Conservation (phyloP, 1,140 invertebrate species). For the Drosophila sucinea region DNA sequence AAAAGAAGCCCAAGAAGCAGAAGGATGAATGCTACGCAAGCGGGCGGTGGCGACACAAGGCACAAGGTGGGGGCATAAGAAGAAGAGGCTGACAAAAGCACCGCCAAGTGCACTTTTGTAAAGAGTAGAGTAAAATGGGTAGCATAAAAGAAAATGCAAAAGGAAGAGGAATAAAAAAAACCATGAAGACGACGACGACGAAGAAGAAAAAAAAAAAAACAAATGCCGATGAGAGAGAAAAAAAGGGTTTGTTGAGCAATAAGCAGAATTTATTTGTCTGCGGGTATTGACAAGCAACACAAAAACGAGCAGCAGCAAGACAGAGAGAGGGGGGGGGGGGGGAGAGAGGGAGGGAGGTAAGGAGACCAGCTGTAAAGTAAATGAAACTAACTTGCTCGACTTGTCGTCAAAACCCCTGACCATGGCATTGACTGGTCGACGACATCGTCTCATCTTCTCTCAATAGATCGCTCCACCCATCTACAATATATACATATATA, state of each 20-base stretch:
- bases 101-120: constrained; percentile 77
- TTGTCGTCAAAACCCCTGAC: constrained; percentile 21
- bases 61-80: background rate
- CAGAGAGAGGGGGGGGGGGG: too few relatives aligned
- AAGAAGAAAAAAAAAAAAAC: constrained; percentile 35
- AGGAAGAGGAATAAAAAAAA: constrained; percentile 13
- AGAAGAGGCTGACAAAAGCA: constrained; percentile 50
- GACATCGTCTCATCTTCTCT: background rate
- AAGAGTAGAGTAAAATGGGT: constrained; percentile 57
- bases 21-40: constrained; percentile 1
- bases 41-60: background rate
- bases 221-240: constrained; percentile 9
- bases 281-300: constrained; percentile 75
- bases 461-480: background rate
- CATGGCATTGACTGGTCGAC: background rate
- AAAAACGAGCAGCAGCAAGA: constrained; percentile 24
- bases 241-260: constrained; percentile 71
- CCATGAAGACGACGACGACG: constrained; percentile 6
- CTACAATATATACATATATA: background rate
- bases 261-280: constrained; percentile 79
- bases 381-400: constrained; percentile 11
- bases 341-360: too few relatives aligned
- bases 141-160: constrained; percentile 64
- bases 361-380: background rate
- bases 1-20: constrained; percentile 50